Conservation (phyloP, 2,797 vertebrate genomes). For the Paedocypris micromegethes region DNA sequence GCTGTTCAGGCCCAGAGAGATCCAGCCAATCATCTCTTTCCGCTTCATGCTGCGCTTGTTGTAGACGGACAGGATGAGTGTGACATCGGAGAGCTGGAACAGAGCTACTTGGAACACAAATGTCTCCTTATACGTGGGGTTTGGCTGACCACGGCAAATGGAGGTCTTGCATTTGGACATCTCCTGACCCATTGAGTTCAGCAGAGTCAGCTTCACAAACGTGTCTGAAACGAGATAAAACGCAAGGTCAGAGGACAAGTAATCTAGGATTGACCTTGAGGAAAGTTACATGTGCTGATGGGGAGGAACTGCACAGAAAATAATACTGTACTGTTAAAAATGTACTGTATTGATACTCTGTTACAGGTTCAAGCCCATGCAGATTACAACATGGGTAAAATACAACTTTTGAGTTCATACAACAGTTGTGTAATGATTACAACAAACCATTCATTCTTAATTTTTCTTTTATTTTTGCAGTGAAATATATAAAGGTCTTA, state of each 20-base stretch:
- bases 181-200: constrained; percentile 98
- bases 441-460: too few relatives aligned
- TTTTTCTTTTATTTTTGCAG: too few relatives aligned
- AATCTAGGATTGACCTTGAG: too few relatives aligned
- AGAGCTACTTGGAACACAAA: constrained; percentile 96
- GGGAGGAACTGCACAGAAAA: too few relatives aligned
- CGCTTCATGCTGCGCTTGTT: constrained; percentile 98
- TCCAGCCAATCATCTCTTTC: constrained; percentile 98
- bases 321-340: background rate
- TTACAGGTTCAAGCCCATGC: too few relatives aligned
- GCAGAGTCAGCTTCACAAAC: constrained; percentile 90
- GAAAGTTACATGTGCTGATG: too few relatives aligned
- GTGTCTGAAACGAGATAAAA: constrained; percentile 75
- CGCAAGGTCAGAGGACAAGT: background rate
- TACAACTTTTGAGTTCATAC: too few relatives aligned
- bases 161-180: constrained; percentile 99
- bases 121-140: constrained; percentile 95
- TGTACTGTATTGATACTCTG: background rate
- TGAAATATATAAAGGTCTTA: too few relatives aligned
- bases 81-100: constrained; percentile 96
- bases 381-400: too few relatives aligned
- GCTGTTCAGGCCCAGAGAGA: constrained; percentile 95
- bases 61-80: constrained; percentile 93
- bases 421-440: too few relatives aligned
- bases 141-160: constrained; percentile 89